Evolutionary conservation across 2,113 vertebrate genomes (phyloP).

Genomic region (Thymallus thymallus): DNA sequence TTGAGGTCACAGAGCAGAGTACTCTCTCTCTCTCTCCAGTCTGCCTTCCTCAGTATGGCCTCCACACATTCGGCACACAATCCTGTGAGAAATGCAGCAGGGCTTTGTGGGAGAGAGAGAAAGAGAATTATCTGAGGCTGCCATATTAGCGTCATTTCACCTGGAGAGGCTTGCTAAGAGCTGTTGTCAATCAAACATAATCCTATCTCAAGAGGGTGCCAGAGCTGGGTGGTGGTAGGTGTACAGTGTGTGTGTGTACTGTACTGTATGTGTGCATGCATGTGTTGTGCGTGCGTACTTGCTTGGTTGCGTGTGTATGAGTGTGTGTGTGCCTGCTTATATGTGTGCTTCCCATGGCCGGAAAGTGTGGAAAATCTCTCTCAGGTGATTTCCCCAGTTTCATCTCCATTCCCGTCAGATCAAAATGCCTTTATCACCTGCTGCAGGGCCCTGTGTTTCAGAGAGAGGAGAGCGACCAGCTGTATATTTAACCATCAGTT

Average conservation of each 20-base stretch:
- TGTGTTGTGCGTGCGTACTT: neutral
- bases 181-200: conserved; percentile 34
- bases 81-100: neutral
- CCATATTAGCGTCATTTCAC: conserved; percentile 26
- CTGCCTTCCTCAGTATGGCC: neutral
- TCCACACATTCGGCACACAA: neutral
- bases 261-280: neutral
- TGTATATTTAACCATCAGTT: neutral
- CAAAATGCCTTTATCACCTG: neutral
- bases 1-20: neutral
- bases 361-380: neutral
- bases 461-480: neutral
- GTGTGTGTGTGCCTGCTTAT: too few relatives aligned
- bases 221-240: neutral
- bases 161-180: conserved; percentile 15
- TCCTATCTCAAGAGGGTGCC: conserved; percentile 25
- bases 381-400: conserved; percentile 4
- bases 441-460: neutral
- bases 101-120: neutral
- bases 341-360: too few relatives aligned
- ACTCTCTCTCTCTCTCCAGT: neutral
- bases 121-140: conserved; percentile 4
- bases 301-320: neutral
- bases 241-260: neutral
- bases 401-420: neutral